These are phyloP conservation scores for Ormyrus pomaceus DNA, from an alignment of 2,888 invertebrate species.

Conservation along the genomic window DNA sequence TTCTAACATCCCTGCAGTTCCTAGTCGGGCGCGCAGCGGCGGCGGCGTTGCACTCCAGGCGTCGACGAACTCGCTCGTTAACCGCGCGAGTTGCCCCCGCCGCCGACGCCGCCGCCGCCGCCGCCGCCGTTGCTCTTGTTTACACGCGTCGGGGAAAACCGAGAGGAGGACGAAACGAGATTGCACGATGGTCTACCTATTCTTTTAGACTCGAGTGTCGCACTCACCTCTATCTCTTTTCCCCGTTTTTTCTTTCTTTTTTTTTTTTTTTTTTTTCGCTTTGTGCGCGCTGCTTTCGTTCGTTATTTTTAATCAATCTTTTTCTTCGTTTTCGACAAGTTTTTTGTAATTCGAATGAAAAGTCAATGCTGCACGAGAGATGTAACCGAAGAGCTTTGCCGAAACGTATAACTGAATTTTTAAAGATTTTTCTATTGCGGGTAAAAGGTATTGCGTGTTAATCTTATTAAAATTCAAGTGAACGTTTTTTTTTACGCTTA, in stretches of 20 bases:
- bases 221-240: background rate
- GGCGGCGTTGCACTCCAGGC: background rate
- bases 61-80: slow-evolving; percentile 30
- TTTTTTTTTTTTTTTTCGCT: background rate
- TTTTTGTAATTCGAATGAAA: too few species aligned
- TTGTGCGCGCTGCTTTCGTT: too few species aligned
- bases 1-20: background rate
- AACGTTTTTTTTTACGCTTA: too few species aligned
- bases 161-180: background rate
- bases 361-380: too few species aligned
- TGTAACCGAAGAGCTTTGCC: too few species aligned
- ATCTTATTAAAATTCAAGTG: too few species aligned
- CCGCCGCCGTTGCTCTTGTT: slow-evolving; percentile 2
- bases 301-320: too few species aligned
- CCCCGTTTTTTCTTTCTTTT: background rate
- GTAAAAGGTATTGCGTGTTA: too few species aligned
- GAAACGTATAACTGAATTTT: too few species aligned
- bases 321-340: too few species aligned
- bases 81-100: slow-evolving; percentile 4
- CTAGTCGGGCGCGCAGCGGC: background rate
- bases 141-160: slow-evolving; percentile 19
- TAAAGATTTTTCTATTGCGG: too few species aligned
- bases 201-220: background rate
- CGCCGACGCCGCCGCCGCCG: too few species aligned
- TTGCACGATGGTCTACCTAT: background rate